Conservation (phyloP, 1,140 invertebrate genomes). For the Drosophila orena region DNA sequence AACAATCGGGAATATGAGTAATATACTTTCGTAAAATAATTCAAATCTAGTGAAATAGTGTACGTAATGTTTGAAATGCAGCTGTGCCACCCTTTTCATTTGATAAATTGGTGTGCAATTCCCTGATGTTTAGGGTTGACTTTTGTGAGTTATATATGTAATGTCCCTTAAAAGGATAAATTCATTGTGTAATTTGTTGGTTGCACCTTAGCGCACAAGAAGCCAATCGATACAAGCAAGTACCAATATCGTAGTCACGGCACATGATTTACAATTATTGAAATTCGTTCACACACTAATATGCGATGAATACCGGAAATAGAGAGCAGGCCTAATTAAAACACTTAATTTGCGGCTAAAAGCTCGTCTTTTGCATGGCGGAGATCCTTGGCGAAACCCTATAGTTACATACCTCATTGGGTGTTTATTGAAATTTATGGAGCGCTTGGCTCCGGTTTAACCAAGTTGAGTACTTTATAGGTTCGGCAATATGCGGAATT, state of each 20-base stretch:
- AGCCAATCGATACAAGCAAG: no score
- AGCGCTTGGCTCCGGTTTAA: constrained; percentile 28
- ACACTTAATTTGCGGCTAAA: constrained; percentile 50
- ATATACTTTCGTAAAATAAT: no score
- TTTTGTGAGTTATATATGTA: no score
- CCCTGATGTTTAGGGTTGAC: no score
- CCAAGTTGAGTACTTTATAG: constrained; percentile 54
- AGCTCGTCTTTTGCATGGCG: constrained; percentile 8
- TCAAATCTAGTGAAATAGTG: no score
- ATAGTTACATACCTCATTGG: constrained; percentile 50
- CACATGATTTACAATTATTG: constrained; percentile 50
- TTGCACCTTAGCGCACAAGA: no score
- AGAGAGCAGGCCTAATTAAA: constrained; percentile 52
- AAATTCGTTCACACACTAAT: constrained; percentile 52
- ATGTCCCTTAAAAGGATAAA: no score
- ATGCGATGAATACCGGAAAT: constrained; percentile 41
- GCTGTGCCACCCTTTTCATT: no score
- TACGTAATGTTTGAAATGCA: no score
- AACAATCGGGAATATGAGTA: no score
- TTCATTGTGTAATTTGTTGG: no score
- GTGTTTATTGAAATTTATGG: constrained; percentile 77
- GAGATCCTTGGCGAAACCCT: not conserved
- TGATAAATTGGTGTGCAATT: no score
- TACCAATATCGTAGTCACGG: not conserved
- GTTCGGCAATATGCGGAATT: constrained; percentile 43